Evolutionary conservation across 2,888 invertebrate genomes (phyloP).

Genomic region (Cryptophagus acutangulus): DNA sequence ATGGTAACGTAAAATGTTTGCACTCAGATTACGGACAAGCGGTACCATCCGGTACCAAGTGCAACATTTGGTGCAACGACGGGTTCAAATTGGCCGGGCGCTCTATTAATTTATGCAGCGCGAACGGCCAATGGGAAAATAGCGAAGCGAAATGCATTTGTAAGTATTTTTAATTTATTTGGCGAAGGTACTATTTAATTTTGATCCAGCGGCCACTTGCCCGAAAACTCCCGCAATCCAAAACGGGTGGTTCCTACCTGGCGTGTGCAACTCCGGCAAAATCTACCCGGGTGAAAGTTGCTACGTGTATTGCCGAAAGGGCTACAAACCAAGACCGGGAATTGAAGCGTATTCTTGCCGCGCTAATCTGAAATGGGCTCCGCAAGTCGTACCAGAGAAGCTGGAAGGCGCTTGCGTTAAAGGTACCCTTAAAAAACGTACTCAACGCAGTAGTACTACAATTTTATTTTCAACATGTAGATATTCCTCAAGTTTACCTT

Average conservation of each 20-base stretch:
- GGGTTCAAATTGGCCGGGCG: conserved; percentile 55
- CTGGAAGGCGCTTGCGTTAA: conserved; percentile 33
- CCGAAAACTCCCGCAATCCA: conserved; percentile 48
- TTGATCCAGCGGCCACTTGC: conserved; percentile 51
- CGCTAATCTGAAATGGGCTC: conserved; percentile 35
- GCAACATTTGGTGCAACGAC: conserved; percentile 50
- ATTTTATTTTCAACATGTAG: conserved; percentile 35
- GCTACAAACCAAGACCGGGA: conserved; percentile 42
- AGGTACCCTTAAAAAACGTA: conserved; percentile 31
- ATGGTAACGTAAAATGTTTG: conserved; percentile 37
- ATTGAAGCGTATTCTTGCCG: conserved; percentile 33
- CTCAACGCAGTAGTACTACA: too few species aligned
- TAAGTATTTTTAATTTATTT: too few species aligned
- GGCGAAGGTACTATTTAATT: conserved; percentile 18
- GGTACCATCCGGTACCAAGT: conserved; percentile 45
- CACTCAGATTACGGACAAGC: conserved; percentile 24
- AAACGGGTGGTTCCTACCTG: conserved; percentile 52
- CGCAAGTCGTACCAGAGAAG: conserved; percentile 23
- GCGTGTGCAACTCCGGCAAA: conserved; percentile 50
- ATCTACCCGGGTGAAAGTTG: conserved; percentile 50
- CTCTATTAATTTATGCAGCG: conserved; percentile 50
- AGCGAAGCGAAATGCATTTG: conserved; percentile 51
- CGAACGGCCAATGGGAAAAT: conserved; percentile 50
- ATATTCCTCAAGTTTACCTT: conserved; percentile 53
- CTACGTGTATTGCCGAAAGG: conserved; percentile 49